Evolutionary conservation across 2,113 vertebrate species (phyloP).

Genomic region (Ameiurus melas): DNA sequence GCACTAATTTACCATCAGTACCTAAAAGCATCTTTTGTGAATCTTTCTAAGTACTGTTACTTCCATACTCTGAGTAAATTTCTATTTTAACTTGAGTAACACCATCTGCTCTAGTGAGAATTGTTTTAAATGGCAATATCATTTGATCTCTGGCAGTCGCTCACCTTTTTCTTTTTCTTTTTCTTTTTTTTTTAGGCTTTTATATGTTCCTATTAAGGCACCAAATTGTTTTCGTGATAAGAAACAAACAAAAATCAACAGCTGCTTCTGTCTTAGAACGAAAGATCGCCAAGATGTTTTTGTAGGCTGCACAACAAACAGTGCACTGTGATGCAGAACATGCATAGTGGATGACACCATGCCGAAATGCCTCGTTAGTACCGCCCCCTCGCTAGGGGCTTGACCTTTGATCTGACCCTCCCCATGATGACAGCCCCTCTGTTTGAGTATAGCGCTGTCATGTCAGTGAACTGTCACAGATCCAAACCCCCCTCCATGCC

Average conservation of each 20-base stretch:
- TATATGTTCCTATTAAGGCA: too few species aligned
- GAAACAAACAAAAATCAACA: neutral
- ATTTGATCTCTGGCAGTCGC: neutral
- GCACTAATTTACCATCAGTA: neutral
- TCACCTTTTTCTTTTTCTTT: neutral
- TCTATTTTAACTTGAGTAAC: neutral
- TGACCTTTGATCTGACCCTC: conserved; percentile 65
- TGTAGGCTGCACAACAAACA: conserved; percentile 11
- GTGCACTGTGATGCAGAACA: conserved; percentile 8
- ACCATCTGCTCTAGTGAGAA: neutral
- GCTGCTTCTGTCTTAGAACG: neutral
- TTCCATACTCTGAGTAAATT: neutral
- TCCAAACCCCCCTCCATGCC: conserved; percentile 54
- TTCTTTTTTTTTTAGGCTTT: neutral
- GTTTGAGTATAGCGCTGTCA: conserved; percentile 53
- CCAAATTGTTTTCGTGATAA: neutral
- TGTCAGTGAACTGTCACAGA: conserved; percentile 69
- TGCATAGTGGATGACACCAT: conserved; percentile 44
- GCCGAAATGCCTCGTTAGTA: conserved; percentile 58
- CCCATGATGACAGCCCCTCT: conserved; percentile 54
- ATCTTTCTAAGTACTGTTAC: neutral
- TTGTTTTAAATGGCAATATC: neutral
- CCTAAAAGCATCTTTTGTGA: neutral
- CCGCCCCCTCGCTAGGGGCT: conserved; percentile 55
- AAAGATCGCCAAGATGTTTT: neutral